Evolutionary conservation across 1,140 invertebrate genomes (phyloP).

Genomic region (Babylonia areolata): DNA sequence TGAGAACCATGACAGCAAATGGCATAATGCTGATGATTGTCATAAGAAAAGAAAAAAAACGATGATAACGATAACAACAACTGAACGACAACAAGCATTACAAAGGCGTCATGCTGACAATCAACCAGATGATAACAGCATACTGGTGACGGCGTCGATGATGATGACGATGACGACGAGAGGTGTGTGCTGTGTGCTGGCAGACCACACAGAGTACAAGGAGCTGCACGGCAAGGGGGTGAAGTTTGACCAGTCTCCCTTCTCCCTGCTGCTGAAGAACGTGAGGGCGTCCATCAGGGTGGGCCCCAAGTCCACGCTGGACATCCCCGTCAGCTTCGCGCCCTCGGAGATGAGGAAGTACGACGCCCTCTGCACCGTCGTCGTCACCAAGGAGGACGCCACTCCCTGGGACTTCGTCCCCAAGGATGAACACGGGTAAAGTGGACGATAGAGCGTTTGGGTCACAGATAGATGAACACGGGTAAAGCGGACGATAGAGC

Average conservation of each 20-base stretch:
- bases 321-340: conserved; percentile 75
- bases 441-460: too few relatives aligned
- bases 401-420: conserved; percentile 53
- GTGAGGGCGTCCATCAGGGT: conserved; percentile 60
- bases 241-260: conserved; percentile 47
- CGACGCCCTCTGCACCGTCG: conserved; percentile 66
- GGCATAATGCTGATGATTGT: too few relatives aligned
- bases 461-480: too few relatives aligned
- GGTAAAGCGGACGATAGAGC: too few relatives aligned
- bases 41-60: too few relatives aligned
- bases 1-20: too few relatives aligned
- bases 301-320: conserved; percentile 72
- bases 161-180: too few relatives aligned
- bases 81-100: too few relatives aligned
- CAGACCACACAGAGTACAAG: background rate
- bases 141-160: too few relatives aligned
- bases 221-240: background rate
- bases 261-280: conserved; percentile 72
- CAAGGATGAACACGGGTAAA: conserved; percentile 26
- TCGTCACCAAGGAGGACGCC: conserved; percentile 66
- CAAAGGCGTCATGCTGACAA: too few relatives aligned
- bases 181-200: background rate
- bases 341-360: conserved; percentile 72
- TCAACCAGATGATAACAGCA: too few relatives aligned
- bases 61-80: too few relatives aligned